These are phyloP conservation scores for Dendroctonus valens DNA, from an alignment of 1,140 invertebrate species.

Conservation along the genomic window DNA sequence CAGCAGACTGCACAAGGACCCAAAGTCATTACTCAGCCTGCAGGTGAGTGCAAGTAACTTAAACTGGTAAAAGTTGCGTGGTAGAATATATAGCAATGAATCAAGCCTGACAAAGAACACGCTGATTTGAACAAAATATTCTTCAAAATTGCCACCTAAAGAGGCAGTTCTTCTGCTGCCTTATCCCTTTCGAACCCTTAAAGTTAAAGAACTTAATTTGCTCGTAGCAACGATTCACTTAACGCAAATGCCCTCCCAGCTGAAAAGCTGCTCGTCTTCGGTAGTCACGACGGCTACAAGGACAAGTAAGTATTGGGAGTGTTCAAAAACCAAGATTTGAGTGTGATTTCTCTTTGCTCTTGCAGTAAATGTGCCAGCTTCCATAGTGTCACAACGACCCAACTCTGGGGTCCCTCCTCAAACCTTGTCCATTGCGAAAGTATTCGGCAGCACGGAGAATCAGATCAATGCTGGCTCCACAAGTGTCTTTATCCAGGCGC, in stretches of 20 bases:
- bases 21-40: constrained; percentile 47
- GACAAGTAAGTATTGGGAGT: constrained; percentile 44
- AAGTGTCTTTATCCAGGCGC: constrained; percentile 45
- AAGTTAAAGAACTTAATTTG: constrained; percentile 1
- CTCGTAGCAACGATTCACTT: constrained; percentile 46
- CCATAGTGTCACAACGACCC: constrained; percentile 44
- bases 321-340: background rate
- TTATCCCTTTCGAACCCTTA: too few relatives aligned
- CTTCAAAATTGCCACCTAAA: background rate
- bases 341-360: constrained; percentile 10
- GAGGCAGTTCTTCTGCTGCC: background rate
- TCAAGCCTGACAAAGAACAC: background rate
- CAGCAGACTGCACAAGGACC: constrained; percentile 42
- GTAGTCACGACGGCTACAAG: constrained; percentile 38
- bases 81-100: background rate
- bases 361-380: constrained; percentile 46
- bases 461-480: constrained; percentile 32
- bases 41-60: constrained; percentile 42
- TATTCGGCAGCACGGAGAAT: constrained; percentile 43
- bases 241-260: constrained; percentile 41
- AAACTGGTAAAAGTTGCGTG: too few relatives aligned
- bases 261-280: constrained; percentile 39
- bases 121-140: background rate
- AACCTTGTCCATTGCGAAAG: constrained; percentile 47
- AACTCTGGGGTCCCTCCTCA: constrained; percentile 42